phyloP scores from a whole-genome alignment of 2,797 vertebrate species.

The Lateolabrax maculatus region DNA sequence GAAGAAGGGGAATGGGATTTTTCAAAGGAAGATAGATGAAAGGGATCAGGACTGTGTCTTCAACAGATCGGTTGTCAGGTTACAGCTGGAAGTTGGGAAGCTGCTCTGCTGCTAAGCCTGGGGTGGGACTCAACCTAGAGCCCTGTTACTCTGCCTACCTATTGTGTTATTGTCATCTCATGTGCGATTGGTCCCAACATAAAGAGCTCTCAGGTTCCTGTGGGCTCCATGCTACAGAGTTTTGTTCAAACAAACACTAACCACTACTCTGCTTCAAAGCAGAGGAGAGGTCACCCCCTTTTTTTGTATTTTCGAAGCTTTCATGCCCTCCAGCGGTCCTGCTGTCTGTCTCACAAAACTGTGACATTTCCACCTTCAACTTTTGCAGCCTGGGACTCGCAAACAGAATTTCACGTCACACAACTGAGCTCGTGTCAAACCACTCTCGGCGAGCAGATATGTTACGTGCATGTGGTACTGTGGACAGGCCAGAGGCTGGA shows the following conservation, averaged over 20 bases:
- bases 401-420: not conserved
- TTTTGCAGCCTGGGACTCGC: not conserved
- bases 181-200: slow-evolving; percentile 53
- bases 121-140: slow-evolving; percentile 24
- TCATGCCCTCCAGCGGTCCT: not conserved
- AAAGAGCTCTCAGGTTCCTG: slow-evolving; percentile 58
- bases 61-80: slow-evolving; percentile 26
- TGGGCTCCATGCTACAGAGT: slow-evolving; percentile 21
- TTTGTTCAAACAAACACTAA: slow-evolving; percentile 63
- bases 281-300: slow-evolving; percentile 4
- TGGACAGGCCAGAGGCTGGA: slow-evolving; percentile 2
- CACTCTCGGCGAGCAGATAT: not conserved
- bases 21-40: slow-evolving; percentile 5
- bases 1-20: not conserved
- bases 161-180: slow-evolving; percentile 61
- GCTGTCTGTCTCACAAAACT: no score
- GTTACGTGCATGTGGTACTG: slow-evolving; percentile 5
- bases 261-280: slow-evolving; percentile 56
- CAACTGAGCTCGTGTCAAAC: not conserved
- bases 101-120: slow-evolving; percentile 23
- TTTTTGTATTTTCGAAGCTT: not conserved
- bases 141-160: slow-evolving; percentile 5
- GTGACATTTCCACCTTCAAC: slow-evolving; percentile 7
- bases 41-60: slow-evolving; percentile 10
- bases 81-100: slow-evolving; percentile 25